These are phyloP conservation scores for Dynastes maya DNA, from an alignment of 2,888 invertebrate species.

Conservation along the genomic window DNA sequence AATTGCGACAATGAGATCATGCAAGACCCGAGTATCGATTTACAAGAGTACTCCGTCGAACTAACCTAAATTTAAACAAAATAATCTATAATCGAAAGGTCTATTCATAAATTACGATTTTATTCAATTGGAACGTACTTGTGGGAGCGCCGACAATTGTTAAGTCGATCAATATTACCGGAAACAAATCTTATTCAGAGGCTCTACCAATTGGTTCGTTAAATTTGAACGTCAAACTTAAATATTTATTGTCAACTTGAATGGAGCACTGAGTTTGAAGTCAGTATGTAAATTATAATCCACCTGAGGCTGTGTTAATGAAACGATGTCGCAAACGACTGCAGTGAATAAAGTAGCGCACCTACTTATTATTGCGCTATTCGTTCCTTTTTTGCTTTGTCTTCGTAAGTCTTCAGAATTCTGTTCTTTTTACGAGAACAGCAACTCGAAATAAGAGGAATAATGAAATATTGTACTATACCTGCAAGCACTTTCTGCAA, in stretches of 20 bases:
- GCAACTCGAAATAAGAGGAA: no score
- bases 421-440: no score
- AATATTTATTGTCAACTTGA: conserved; percentile 46
- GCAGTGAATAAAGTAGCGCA: neutral
- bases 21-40: conserved; percentile 14
- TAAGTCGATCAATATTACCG: conserved; percentile 56
- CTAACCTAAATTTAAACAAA: conserved; percentile 45
- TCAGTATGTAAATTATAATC: conserved; percentile 42
- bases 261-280: conserved; percentile 28
- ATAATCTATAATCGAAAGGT: conserved; percentile 46
- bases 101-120: conserved; percentile 53
- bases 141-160: conserved; percentile 54
- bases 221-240: conserved; percentile 46
- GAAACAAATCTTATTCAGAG: conserved; percentile 53
- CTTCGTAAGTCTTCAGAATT: no score
- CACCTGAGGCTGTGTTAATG: conserved; percentile 31
- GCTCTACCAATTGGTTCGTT: conserved; percentile 47
- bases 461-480: no score
- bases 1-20: conserved; percentile 47
- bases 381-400: no score
- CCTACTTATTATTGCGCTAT: neutral
- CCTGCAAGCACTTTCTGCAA: no score
- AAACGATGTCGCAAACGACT: conserved; percentile 6
- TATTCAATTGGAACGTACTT: conserved; percentile 55
- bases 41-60: conserved; percentile 27